Conservation (phyloP, 1,140 invertebrate genomes). For the Bicyclus anynana region DNA sequence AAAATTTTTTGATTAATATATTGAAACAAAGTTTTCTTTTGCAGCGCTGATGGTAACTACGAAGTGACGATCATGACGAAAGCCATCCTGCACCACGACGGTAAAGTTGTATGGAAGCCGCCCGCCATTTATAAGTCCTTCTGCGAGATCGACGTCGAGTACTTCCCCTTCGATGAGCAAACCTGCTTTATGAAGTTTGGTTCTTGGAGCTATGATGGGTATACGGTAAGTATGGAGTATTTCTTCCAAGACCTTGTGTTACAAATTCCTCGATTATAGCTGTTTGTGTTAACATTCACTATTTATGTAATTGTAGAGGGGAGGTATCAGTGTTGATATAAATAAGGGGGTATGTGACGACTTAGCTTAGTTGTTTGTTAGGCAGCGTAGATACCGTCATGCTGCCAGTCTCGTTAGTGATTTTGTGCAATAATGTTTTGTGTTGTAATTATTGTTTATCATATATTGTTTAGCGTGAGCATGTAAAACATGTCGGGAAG, state of each 20-base stretch:
- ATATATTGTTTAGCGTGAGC: no score
- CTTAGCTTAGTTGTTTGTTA: no score
- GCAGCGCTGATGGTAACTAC: conserved; percentile 97
- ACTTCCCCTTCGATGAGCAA: conserved; percentile 97
- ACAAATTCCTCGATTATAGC: background rate
- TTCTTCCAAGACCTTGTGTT: conserved; percentile 4
- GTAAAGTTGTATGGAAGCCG: conserved; percentile 97
- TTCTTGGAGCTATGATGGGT: conserved; percentile 95
- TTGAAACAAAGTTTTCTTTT: conserved; percentile 35
- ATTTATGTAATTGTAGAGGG: no score
- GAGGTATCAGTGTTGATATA: no score
- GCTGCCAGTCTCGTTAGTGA: no score
- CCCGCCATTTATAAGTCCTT: conserved; percentile 99
- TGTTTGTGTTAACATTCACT: no score
- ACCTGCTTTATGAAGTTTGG: conserved; percentile 98
- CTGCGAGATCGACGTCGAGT: conserved; percentile 97
- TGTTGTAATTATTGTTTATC: no score
- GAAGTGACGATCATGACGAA: conserved; percentile 99
- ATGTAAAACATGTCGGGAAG: no score
- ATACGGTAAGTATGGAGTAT: conserved; percentile 82
- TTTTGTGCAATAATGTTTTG: no score
- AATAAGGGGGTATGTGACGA: no score
- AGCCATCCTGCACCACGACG: conserved; percentile 93
- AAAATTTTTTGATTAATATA: background rate
- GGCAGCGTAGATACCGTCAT: no score